Evolutionary conservation across 2,113 vertebrate genomes (phyloP).

Genomic region (Amphiprion ocellaris): DNA sequence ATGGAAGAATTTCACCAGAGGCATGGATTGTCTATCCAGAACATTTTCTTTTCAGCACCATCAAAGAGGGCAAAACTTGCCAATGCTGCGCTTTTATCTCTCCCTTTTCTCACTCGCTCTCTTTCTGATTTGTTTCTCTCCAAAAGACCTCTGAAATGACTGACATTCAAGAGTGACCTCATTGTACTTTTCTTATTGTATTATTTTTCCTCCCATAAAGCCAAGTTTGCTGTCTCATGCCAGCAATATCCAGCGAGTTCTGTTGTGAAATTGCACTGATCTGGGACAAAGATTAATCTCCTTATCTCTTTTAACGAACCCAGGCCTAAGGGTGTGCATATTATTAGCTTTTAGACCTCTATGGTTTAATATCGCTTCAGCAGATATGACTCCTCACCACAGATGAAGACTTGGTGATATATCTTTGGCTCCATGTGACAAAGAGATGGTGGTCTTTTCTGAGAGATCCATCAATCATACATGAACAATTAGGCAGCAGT

Average conservation of each 20-base stretch:
- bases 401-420: conserved; percentile 41
- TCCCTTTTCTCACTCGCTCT: conserved; percentile 29
- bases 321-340: conserved; percentile 64
- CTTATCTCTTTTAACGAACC: conserved; percentile 61
- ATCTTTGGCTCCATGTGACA: conserved; percentile 39
- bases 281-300: conserved; percentile 66
- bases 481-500: conserved; percentile 52
- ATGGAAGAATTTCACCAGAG: conserved; percentile 74
- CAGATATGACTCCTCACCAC: conserved; percentile 56
- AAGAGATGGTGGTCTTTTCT: conserved; percentile 21
- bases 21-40: conserved; percentile 71
- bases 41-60: conserved; percentile 69
- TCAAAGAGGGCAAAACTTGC: conserved; percentile 71
- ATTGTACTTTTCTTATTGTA: conserved; percentile 39
- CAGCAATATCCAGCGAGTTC: conserved; percentile 34
- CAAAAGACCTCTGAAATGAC: conserved; percentile 43
- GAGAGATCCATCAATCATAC: conserved; percentile 64
- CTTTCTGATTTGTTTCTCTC: conserved; percentile 46
- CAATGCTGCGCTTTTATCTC: conserved; percentile 58
- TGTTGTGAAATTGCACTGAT: conserved; percentile 60
- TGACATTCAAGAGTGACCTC: conserved; percentile 58
- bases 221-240: conserved; percentile 38
- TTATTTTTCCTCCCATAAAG: conserved; percentile 26
- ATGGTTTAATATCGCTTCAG: conserved; percentile 59
- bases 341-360: conserved; percentile 71